Conservation (phyloP, 2,888 invertebrate genomes). For the Thecophora atra region DNA sequence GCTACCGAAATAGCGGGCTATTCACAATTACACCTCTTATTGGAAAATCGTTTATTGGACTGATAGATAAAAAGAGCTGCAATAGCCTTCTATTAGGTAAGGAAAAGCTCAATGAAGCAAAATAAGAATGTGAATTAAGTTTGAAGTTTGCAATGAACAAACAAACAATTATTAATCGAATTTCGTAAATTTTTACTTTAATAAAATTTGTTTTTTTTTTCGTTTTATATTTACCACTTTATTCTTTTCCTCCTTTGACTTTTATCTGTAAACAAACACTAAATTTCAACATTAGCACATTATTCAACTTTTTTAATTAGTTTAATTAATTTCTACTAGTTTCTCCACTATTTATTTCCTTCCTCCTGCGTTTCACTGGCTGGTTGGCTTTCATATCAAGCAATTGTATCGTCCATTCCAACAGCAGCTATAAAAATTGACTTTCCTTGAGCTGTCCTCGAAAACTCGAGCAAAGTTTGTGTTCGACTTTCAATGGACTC, state of each 20-base stretch:
- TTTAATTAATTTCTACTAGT: constrained; percentile 11
- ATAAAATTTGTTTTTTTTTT: too few relatives aligned
- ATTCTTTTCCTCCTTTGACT: neutral
- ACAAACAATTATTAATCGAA: too few relatives aligned
- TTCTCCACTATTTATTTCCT: neutral
- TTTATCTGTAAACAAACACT: neutral
- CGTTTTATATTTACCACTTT: neutral
- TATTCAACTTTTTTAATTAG: constrained; percentile 1
- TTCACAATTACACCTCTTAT: too few relatives aligned
- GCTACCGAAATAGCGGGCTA: too few relatives aligned
- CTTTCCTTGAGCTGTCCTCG: neutral
- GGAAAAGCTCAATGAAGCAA: too few relatives aligned
- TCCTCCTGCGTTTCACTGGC: neutral
- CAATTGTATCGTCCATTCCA: neutral
- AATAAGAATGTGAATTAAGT: too few relatives aligned
- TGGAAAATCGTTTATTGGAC: too few relatives aligned
- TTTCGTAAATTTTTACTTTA: too few relatives aligned
- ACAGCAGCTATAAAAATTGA: neutral
- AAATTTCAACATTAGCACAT: neutral
- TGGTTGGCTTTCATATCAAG: neutral
- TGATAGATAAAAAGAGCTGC: too few relatives aligned
- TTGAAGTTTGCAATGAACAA: too few relatives aligned
- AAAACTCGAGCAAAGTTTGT: constrained; percentile 5
- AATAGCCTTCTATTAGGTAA: too few relatives aligned
- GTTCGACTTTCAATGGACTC: neutral